Evolutionary conservation across 2,113 vertebrate species (phyloP).

Genomic region (Asarcornis scutulata): DNA sequence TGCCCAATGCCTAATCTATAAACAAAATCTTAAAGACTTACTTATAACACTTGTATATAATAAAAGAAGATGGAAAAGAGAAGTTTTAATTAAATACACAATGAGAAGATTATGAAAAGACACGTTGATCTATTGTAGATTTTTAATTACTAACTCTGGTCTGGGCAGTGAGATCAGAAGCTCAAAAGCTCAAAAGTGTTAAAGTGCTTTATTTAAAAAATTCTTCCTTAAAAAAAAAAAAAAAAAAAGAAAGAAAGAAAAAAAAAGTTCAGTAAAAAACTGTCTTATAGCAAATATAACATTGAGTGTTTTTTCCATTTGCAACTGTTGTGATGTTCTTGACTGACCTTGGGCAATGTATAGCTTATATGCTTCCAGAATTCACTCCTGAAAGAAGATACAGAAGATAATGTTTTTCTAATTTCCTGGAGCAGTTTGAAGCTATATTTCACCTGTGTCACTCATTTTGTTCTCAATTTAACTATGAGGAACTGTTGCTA

Average conservation of each 20-base stretch:
- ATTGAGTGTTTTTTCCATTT: not conserved
- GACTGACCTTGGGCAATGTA: not conserved
- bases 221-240: too few species aligned
- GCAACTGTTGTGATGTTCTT: not conserved
- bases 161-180: not conserved
- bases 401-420: not conserved
- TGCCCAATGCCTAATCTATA: not conserved
- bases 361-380: not conserved
- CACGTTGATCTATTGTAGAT: not conserved
- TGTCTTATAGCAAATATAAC: not conserved
- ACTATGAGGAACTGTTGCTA: not conserved
- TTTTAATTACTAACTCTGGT: not conserved
- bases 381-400: not conserved
- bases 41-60: not conserved
- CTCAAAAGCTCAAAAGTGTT: not conserved
- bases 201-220: not conserved
- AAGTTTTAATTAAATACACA: not conserved
- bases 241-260: too few species aligned
- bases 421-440: not conserved
- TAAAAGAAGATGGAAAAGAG: not conserved
- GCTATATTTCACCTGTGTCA: not conserved
- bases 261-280: too few species aligned
- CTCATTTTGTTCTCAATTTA: too few species aligned
- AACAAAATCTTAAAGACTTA: not conserved
- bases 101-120: not conserved